These are phyloP conservation scores for Fissipunctia ypsillon DNA, from an alignment of 2,888 invertebrate species.

Conservation along the genomic window DNA sequence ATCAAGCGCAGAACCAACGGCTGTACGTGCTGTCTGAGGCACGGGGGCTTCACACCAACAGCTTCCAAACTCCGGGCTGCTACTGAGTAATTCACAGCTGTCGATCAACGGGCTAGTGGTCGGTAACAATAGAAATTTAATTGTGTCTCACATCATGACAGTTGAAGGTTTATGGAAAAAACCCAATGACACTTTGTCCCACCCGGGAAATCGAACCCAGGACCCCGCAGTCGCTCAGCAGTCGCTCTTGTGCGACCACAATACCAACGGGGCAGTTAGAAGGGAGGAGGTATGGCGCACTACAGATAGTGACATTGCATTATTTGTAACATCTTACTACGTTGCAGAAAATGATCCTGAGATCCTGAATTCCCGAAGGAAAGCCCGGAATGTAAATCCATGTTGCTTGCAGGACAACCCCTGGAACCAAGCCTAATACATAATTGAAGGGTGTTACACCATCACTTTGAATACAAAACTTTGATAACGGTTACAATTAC, in stretches of 20 bases:
- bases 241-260: neutral
- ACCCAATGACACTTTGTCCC: too few species aligned
- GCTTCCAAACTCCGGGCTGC: neutral
- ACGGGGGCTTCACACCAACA: neutral
- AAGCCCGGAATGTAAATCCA: neutral
- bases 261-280: neutral
- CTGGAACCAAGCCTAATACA: neutral
- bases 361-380: neutral
- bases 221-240: too few species aligned
- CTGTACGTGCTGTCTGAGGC: neutral
- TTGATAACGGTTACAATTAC: slow-evolving; percentile 13
- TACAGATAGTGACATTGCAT: neutral
- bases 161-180: too few species aligned
- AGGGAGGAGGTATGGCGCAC: neutral
- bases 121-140: too few species aligned
- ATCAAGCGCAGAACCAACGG: neutral
- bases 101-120: too few species aligned
- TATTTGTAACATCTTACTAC: too few species aligned
- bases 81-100: neutral
- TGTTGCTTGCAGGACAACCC: neutral
- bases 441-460: slow-evolving; percentile 1
- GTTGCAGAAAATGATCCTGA: neutral
- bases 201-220: neutral
- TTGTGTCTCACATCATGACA: too few species aligned
- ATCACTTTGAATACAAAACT: slow-evolving; percentile 7